These are phyloP conservation scores for Mormyrops boulengeri DNA, from an alignment of 2,797 vertebrate genomes.

Conservation along the genomic window DNA sequence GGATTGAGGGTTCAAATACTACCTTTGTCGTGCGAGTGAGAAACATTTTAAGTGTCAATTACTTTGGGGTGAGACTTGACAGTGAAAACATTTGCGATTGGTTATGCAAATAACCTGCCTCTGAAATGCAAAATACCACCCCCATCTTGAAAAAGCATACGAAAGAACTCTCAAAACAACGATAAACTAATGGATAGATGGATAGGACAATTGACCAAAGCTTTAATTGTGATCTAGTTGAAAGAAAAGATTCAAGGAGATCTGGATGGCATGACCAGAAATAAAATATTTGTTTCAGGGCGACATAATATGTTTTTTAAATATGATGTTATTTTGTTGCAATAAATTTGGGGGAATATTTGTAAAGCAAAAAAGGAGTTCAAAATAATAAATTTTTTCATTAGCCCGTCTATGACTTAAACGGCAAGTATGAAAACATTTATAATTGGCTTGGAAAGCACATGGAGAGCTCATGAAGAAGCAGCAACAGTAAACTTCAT, in stretches of 20 bases:
- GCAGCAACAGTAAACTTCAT: background rate
- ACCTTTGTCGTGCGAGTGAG: background rate
- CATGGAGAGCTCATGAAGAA: background rate
- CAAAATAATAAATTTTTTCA: background rate
- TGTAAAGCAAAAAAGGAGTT: background rate
- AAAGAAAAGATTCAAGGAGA: background rate
- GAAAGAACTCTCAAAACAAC: background rate
- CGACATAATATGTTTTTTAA: too few species aligned
- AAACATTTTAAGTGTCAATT: background rate
- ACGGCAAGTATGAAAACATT: background rate
- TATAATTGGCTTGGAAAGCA: background rate
- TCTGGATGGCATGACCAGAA: background rate
- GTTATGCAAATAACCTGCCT: background rate
- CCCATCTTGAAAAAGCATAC: background rate
- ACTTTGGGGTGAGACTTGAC: background rate
- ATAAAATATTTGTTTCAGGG: background rate
- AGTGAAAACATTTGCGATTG: background rate
- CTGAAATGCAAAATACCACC: background rate
- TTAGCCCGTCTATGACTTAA: background rate
- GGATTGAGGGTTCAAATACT: background rate
- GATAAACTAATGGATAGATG: background rate
- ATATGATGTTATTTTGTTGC: background rate
- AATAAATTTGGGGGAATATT: background rate
- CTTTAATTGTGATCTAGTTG: background rate
- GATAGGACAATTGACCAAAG: background rate